A percentile compares a stretch with the other conserved stretches of the same genome.
phyloP scores from a whole-genome alignment of 2,113 vertebrate genomes.

The Albula glossodonta region DNA sequence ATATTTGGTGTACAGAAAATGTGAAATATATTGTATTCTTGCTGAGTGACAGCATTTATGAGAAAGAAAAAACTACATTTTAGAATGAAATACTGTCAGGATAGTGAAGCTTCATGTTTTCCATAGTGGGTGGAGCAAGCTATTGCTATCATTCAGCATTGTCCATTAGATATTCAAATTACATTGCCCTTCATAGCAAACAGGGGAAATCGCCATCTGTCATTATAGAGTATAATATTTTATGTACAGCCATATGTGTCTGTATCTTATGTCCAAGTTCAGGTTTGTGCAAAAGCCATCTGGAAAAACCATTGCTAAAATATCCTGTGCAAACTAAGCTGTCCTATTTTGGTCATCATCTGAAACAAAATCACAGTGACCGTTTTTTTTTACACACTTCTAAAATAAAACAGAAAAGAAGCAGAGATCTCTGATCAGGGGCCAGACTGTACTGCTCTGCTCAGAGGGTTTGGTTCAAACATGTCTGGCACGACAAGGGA shows the following conservation, averaged over 20 bases:
- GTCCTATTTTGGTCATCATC: slow-evolving; percentile 38
- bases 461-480: slow-evolving; percentile 34
- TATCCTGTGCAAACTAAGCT: slow-evolving; percentile 19
- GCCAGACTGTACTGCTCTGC: slow-evolving; percentile 18
- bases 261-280: background rate
- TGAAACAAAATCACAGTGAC: slow-evolving; percentile 41
- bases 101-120: background rate
- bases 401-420: background rate
- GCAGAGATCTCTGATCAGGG: background rate
- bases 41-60: no score
- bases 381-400: slow-evolving; percentile 45
- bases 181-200: no score
- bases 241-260: background rate
- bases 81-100: no score
- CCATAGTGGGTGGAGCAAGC: background rate
- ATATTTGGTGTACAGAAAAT: no score
- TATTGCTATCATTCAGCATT: background rate
- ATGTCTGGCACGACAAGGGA: slow-evolving; percentile 20
- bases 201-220: no score
- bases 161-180: no score
- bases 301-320: slow-evolving; percentile 19
- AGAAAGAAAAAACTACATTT: no score
- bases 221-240: background rate
- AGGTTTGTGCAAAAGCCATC: background rate
- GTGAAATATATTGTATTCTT: background rate